Conservation (phyloP, 2,113 vertebrate genomes). For the Proterorhinus semilunaris region DNA sequence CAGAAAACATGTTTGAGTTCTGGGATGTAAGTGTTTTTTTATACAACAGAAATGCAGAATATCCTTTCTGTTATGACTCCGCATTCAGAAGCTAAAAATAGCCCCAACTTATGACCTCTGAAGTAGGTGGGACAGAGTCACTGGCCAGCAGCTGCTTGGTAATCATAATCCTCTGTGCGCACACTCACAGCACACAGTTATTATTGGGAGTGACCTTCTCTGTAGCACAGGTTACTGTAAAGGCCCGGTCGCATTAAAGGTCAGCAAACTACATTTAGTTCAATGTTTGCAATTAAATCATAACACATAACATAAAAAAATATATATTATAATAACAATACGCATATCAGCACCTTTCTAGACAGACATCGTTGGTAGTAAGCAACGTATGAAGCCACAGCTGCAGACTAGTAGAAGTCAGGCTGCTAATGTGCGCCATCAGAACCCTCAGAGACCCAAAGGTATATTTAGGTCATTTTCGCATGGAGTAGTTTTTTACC, state of each 20-base stretch:
- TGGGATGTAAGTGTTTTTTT: slow-evolving; percentile 89
- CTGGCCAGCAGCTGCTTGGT: slow-evolving; percentile 71
- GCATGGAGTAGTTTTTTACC: too few relatives aligned
- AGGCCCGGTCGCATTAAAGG: slow-evolving; percentile 67
- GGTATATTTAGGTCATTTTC: too few relatives aligned
- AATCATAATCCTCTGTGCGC: slow-evolving; percentile 68
- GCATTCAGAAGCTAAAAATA: slow-evolving; percentile 72
- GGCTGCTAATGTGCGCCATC: too few relatives aligned
- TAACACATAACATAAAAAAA: not conserved
- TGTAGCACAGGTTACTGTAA: slow-evolving; percentile 65
- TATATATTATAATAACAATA: too few relatives aligned
- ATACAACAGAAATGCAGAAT: slow-evolving; percentile 20
- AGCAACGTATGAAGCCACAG: too few relatives aligned
- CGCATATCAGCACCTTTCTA: too few relatives aligned
- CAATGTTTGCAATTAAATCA: slow-evolving; percentile 67
- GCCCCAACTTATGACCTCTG: slow-evolving; percentile 67
- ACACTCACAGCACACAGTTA: slow-evolving; percentile 55
- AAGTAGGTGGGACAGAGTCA: slow-evolving; percentile 64
- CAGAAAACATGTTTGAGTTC: slow-evolving; percentile 97
- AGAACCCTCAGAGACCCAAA: too few relatives aligned
- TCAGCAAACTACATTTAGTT: slow-evolving; percentile 56
- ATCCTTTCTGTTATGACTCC: slow-evolving; percentile 13
- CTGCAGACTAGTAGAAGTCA: too few relatives aligned
- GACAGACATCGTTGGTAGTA: too few relatives aligned
- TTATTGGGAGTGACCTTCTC: slow-evolving; percentile 78